Evolutionary conservation across 1,140 invertebrate genomes (phyloP), one percentile per base, ranked within the genome.

Genomic region (Pteromalus puparum): DNA sequence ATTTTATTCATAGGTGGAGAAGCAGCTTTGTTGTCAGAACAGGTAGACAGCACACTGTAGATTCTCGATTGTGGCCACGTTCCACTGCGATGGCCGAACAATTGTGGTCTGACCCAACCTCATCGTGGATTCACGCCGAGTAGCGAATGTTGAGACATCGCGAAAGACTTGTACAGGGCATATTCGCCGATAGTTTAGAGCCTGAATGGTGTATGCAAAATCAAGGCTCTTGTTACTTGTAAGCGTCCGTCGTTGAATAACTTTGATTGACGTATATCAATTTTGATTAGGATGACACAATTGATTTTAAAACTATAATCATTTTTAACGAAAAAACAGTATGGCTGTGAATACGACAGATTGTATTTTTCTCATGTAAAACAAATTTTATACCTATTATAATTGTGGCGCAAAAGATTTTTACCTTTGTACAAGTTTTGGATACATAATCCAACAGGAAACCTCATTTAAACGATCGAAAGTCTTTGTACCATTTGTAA

Each of bases 191-290:
- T 86, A 94, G 95, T 1, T 87, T 97, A 38, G 94, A 97, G 90
- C 97, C 97, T 0, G 94, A 97, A 89, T 97, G 97, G 96, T 98
- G 97, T 89, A 92, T 95, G 85, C 96, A 97, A 88, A 96, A 97
- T 90, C 95, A 97, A 92, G 95, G 95, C 67, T 91, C 94, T 84
- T 97, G 96, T 89, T 89, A 90, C 24, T 81, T 84, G 78, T 88
- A 82, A 61, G 87, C n/a, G 15, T 38, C 21, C 34, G 38, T 42
- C 24, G 18, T 28, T 70, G 13, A 5, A 28, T 30, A 70, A 28
- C 24, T 70, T 26, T 28, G 67, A 70, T 70, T 28, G 24, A n/a
- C 18, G 5, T 21, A 21, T 53, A 70, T 70, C 12, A 30, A 70
- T 70, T 30, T 42, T 7, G 5, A 15, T 68, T 70, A 13, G 13